These are phyloP conservation scores for Cryptocephalus moraei DNA, from an alignment of 2,888 invertebrate genomes.

Conservation along the genomic window DNA sequence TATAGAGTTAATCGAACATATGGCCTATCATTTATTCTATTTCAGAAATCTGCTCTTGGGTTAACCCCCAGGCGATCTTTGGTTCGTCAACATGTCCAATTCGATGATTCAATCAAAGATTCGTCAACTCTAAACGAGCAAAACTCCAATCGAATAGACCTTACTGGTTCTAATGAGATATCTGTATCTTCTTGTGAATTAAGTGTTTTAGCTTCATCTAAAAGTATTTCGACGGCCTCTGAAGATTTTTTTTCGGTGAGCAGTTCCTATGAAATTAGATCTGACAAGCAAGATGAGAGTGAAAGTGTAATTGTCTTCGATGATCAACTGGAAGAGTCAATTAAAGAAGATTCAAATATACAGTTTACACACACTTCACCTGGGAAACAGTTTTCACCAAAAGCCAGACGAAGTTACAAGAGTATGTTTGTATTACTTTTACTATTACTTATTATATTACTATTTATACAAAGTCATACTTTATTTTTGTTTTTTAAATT, in stretches of 20 bases:
- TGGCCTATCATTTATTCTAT: too few relatives aligned
- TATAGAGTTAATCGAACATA: not conserved
- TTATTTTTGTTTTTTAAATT: conserved; percentile 1
- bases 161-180: not conserved
- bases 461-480: too few relatives aligned
- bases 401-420: conserved; percentile 26
- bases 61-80: not conserved
- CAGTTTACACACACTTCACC: too few relatives aligned
- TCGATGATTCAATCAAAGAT: conserved; percentile 11
- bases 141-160: conserved; percentile 8
- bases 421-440: conserved; percentile 14
- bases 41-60: too few relatives aligned
- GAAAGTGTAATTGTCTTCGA: too few relatives aligned
- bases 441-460: too few relatives aligned
- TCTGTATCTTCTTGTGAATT: conserved; percentile 9
- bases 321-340: too few relatives aligned
- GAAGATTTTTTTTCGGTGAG: too few relatives aligned
- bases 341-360: too few relatives aligned
- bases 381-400: conserved; percentile 13
- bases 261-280: too few relatives aligned
- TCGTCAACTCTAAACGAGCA: conserved; percentile 14
- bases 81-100: conserved; percentile 15
- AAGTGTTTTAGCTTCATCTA: conserved; percentile 7
- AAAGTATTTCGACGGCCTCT: conserved; percentile 6
- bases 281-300: too few relatives aligned